Conservation (phyloP, 2,113 vertebrate genomes). For the Lepisosteus oculatus region DNA sequence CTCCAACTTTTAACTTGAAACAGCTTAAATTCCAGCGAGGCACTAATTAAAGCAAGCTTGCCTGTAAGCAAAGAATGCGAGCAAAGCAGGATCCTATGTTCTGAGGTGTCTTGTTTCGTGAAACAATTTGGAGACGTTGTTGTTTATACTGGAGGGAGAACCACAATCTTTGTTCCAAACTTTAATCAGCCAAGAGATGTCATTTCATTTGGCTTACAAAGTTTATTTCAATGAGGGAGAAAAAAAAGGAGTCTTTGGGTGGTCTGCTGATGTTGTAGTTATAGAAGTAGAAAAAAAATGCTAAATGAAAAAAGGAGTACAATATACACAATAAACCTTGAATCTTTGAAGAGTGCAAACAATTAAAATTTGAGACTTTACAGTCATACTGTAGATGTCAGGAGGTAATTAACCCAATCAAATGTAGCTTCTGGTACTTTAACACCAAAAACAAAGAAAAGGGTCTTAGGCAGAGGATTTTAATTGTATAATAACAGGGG, state of each 20-base stretch:
- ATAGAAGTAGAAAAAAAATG: slow-evolving; percentile 49
- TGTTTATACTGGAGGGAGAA: slow-evolving; percentile 29
- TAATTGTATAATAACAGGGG: too few species aligned
- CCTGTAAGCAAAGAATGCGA: slow-evolving; percentile 5
- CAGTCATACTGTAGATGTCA: slow-evolving; percentile 16
- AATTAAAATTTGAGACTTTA: slow-evolving; percentile 30
- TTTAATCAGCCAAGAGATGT: slow-evolving; percentile 27
- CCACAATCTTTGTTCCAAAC: slow-evolving; percentile 5
- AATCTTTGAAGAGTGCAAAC: slow-evolving; percentile 41
- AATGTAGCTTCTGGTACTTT: background rate
- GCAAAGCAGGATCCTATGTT: background rate
- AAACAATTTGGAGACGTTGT: slow-evolving; percentile 13
- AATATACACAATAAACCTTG: slow-evolving; percentile 53
- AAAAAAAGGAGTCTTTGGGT: slow-evolving; percentile 53
- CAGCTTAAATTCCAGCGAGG: background rate
- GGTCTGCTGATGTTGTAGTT: slow-evolving; percentile 70
- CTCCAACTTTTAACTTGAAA: background rate
- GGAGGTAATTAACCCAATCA: slow-evolving; percentile 28
- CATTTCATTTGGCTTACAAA: slow-evolving; percentile 21
- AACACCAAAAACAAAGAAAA: background rate
- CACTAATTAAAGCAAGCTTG: slow-evolving; percentile 9
- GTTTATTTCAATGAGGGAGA: slow-evolving; percentile 28
- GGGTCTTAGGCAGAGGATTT: too few species aligned
- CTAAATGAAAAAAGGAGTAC: slow-evolving; percentile 50
- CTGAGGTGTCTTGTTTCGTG: slow-evolving; percentile 1